Conservation (phyloP, 2,888 invertebrate species). For the Lochmaea capreae region DNA sequence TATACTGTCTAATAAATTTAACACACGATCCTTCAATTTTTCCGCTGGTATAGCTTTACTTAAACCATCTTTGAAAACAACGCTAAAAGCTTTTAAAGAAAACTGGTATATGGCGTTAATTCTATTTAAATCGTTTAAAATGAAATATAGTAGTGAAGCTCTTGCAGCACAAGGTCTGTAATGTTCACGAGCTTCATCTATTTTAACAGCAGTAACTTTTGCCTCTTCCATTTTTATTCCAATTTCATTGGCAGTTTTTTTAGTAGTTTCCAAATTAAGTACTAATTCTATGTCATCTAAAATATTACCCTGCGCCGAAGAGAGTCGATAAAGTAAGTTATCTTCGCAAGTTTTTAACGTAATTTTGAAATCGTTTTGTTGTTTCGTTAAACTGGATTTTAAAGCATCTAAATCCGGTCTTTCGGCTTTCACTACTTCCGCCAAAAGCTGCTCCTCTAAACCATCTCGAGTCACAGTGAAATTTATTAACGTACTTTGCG, state of each 20-base stretch:
- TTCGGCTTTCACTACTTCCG: conserved; percentile 93
- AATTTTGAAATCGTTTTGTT: conserved; percentile 95
- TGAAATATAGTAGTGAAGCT: conserved; percentile 92
- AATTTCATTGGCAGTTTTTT: conserved; percentile 91
- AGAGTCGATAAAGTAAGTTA: conserved; percentile 84
- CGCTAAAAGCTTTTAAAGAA: conserved; percentile 92
- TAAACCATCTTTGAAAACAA: conserved; percentile 90
- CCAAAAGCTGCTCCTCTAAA: conserved; percentile 91
- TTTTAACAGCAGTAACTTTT: conserved; percentile 85
- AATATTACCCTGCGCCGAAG: conserved; percentile 92
- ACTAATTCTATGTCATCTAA: conserved; percentile 91
- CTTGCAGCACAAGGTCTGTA: conserved; percentile 87
- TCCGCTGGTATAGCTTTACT: conserved; percentile 75
- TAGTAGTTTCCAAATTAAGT: conserved; percentile 92
- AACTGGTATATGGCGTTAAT: conserved; percentile 97
- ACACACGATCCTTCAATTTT: conserved; percentile 78
- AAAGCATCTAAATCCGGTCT: conserved; percentile 89
- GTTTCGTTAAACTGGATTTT: conserved; percentile 86
- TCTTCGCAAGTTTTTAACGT: conserved; percentile 91
- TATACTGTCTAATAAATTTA: conserved; percentile 86
- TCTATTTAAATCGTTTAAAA: conserved; percentile 90
- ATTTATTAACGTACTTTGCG: conserved; percentile 94
- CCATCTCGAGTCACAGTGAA: conserved; percentile 94
- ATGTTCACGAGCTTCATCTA: conserved; percentile 90
- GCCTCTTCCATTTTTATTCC: conserved; percentile 89